These are phyloP conservation scores for Apamea monoglypha DNA, from an alignment of 2,888 invertebrate species.

Conservation along the genomic window DNA sequence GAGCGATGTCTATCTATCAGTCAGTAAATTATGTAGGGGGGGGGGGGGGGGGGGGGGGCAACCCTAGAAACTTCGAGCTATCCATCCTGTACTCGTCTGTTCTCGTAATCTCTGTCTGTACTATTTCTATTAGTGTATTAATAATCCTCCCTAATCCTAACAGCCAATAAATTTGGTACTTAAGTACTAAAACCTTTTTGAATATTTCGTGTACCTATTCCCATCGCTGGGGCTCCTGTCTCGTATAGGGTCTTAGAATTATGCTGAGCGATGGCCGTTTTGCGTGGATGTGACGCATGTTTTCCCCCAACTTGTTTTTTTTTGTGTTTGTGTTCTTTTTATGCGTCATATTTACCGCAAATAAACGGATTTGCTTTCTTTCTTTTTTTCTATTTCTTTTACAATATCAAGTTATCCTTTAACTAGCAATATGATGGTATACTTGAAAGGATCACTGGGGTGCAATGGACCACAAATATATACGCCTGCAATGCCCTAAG, in stretches of 20 bases:
- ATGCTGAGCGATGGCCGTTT: too few species aligned
- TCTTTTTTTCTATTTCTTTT: background rate
- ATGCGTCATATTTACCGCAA: too few species aligned
- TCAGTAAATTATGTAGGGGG: background rate
- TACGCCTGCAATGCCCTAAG: too few species aligned
- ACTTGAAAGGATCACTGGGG: background rate
- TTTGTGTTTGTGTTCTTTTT: too few species aligned
- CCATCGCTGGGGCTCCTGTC: too few species aligned
- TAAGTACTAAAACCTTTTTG: conserved; percentile 17
- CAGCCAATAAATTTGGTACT: conserved; percentile 18
- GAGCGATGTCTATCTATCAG: background rate
- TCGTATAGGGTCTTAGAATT: too few species aligned
- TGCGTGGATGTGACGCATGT: too few species aligned
- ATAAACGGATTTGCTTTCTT: too few species aligned
- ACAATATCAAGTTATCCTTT: background rate
- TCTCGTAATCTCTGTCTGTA: conserved; percentile 24
- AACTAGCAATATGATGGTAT: background rate
- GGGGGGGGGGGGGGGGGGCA: background rate
- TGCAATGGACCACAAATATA: background rate
- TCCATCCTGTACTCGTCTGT: conserved; percentile 18
- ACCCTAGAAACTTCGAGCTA: conserved; percentile 30
- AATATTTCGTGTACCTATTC: background rate
- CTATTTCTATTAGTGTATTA: conserved; percentile 29
- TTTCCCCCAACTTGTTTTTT: too few species aligned
- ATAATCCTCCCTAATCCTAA: conserved; percentile 35